Evolutionary conservation across 1,140 invertebrate species (phyloP), one percentile per base, ranked within the genome.

Genomic region (Diploscapter pachys): DNA sequence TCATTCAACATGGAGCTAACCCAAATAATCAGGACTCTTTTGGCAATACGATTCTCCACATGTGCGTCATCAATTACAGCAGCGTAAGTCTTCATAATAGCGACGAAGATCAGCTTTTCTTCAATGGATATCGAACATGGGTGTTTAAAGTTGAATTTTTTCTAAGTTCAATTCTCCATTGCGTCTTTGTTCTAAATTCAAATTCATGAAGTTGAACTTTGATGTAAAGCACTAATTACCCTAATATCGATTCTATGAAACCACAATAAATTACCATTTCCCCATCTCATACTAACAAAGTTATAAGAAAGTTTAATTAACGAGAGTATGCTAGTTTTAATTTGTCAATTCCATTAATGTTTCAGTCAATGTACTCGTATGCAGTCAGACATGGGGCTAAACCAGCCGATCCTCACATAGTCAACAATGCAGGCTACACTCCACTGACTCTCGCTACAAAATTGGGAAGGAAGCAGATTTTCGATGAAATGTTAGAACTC

Each of bases 61-160:
- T 98, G 93, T 93, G 97, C 9, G 96, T 99, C 0, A 94, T 98
- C 71, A 92, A 93, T 81, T 93, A 98, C 86, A 96, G 96, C 88
- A 87, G 94, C 87, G 94, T 96, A 88, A 88, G 89, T 87, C 61
- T 31, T 11, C 8, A 48, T 70, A 4, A 13, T 6, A 59, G 3
- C 11, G 52, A 8, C 2, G 4, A 31, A 52, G 57, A 31, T 31
- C 31, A 31, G 31, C 31, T 31, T 31, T 31, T 31, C 31, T 31
- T 31, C 31, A 31, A 1, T 31, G 31, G 31, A 31, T 1, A 31
- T 31, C 31, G 31, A 31, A 31, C 31, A 31, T 31, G 31, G 31
- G 31, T 31, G 31, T 31, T 31, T 31, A 31, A 31, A 31, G 31
- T 31, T 31, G 31, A 31, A 31, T 31, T 31, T 31, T 31, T 31